phyloP scores from a whole-genome alignment of 2,797 vertebrate species.

The Naso thynnoides region DNA sequence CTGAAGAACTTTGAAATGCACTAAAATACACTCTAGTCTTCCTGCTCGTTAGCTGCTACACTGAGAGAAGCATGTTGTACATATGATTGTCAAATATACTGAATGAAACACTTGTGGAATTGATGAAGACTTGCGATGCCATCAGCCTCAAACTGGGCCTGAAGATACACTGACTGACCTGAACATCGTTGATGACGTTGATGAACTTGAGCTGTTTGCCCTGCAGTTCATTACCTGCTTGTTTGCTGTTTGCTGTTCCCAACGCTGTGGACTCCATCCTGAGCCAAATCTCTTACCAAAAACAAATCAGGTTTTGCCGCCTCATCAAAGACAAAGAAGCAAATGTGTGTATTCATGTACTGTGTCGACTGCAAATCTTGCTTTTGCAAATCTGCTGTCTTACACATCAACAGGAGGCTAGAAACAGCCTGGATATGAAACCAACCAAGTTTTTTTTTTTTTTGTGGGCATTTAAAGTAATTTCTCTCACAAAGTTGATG shows the following conservation, averaged over 20 bases:
- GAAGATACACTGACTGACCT: constrained; percentile 30
- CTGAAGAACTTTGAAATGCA: constrained; percentile 63
- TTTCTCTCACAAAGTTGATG: neutral
- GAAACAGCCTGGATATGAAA: constrained; percentile 50
- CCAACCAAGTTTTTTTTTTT: constrained; percentile 6
- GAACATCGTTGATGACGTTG: neutral
- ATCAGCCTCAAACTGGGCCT: neutral
- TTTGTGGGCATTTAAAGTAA: constrained; percentile 48
- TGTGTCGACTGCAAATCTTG: constrained; percentile 31
- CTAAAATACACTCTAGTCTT: constrained; percentile 56
- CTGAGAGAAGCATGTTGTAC: constrained; percentile 48
- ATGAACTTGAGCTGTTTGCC: constrained; percentile 9
- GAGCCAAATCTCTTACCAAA: constrained; percentile 41
- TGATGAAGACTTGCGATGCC: constrained; percentile 16
- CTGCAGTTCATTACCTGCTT: constrained; percentile 3
- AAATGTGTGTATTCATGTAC: constrained; percentile 21
- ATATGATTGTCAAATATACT: constrained; percentile 18
- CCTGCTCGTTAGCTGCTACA: constrained; percentile 61
- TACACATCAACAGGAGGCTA: constrained; percentile 47
- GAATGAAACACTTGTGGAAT: constrained; percentile 12
- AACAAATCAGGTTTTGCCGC: constrained; percentile 38
- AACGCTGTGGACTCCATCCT: constrained; percentile 6
- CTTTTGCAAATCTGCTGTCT: constrained; percentile 59
- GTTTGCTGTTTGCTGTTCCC: neutral
- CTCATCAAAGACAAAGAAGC: constrained; percentile 35